phyloP scores from a whole-genome alignment of 2,888 invertebrate genomes.

The Blera fallax region DNA sequence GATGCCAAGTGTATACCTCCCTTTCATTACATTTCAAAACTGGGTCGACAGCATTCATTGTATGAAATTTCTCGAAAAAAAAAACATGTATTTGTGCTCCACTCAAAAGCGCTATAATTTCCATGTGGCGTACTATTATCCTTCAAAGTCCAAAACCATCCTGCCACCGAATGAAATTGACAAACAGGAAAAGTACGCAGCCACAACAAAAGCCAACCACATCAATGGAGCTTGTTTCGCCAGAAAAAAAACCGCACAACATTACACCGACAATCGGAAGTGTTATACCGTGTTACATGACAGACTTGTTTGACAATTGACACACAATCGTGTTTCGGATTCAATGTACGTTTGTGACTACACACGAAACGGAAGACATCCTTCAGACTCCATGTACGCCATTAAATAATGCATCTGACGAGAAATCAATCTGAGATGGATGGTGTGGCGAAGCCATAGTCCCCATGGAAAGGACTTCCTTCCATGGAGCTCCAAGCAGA shows the following conservation, averaged over 20 bases:
- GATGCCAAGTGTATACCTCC: too few species aligned
- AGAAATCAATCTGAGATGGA: slow-evolving; percentile 7
- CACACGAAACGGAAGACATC: background rate
- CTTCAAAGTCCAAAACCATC: background rate
- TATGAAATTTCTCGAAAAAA: background rate
- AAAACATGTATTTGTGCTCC: background rate
- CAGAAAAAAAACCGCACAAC: background rate
- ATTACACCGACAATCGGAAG: slow-evolving; percentile 13
- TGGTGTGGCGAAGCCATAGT: background rate
- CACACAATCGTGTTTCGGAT: background rate
- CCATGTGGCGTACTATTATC: background rate
- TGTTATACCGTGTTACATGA: background rate
- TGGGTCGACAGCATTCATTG: background rate
- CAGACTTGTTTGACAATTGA: background rate
- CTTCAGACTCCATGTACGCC: background rate
- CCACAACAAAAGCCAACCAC: slow-evolving; percentile 7
- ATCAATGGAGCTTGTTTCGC: background rate
- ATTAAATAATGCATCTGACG: slow-evolving; percentile 32
- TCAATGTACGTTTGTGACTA: background rate
- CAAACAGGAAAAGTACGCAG: background rate
- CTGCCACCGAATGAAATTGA: background rate
- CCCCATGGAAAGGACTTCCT: background rate
- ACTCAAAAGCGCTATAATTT: background rate
- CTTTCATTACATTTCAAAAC: background rate
- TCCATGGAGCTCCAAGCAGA: background rate